phyloP scores from a whole-genome alignment of 2,113 vertebrate species.

The Atlantisia rogersi region DNA sequence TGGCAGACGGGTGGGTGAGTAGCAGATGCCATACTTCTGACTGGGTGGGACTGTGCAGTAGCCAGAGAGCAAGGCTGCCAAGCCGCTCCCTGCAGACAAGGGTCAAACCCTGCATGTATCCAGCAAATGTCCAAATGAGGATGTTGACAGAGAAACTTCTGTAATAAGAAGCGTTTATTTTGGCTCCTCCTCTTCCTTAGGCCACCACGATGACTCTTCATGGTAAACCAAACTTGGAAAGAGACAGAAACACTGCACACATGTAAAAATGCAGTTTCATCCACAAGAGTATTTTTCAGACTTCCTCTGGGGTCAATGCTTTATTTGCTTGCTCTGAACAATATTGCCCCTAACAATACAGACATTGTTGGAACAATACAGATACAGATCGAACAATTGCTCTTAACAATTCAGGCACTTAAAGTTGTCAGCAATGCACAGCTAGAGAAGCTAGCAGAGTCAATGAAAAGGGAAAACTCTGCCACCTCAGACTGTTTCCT shows the following conservation, averaged over 20 bases:
- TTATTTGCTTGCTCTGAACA: neutral
- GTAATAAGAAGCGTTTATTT: neutral
- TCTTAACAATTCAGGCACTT: neutral
- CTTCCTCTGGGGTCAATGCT: neutral
- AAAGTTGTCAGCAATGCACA: neutral
- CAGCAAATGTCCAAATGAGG: neutral
- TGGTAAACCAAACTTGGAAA: neutral
- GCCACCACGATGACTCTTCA: neutral
- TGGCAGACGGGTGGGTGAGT: neutral
- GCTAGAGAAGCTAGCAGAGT: neutral
- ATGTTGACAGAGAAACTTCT: neutral
- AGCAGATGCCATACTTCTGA: neutral
- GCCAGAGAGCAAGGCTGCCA: neutral
- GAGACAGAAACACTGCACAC: neutral
- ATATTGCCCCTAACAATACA: neutral
- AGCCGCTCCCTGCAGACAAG: neutral
- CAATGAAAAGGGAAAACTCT: neutral
- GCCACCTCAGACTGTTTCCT: neutral
- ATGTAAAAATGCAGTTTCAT: neutral
- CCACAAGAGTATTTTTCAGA: constrained; percentile 1
- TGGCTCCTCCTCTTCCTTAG: neutral
- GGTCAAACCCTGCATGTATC: neutral
- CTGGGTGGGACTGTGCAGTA: neutral
- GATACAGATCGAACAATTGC: neutral
- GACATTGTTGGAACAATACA: neutral